A percentile compares a stretch with the other conserved stretches of the same genome.
phyloP scores from a whole-genome alignment of 2,113 vertebrate species.

The Aegotheles bennettii region DNA sequence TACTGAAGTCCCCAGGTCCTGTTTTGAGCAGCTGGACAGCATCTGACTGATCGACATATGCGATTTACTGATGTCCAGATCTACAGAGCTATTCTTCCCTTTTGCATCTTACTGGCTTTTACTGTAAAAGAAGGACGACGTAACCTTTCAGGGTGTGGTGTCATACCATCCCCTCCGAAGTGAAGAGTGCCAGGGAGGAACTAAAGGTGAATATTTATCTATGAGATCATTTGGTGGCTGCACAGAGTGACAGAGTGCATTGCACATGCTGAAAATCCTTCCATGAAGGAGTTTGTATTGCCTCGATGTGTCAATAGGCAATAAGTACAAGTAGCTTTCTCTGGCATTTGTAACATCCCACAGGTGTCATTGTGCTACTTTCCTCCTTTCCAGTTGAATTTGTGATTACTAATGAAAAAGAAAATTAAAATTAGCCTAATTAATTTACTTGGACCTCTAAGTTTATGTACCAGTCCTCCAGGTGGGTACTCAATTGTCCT shows the following conservation, averaged over 20 bases:
- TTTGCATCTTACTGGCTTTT: not conserved
- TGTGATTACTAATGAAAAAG: not conserved
- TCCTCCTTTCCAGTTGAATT: not conserved
- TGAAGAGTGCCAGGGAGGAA: not conserved
- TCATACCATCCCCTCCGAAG: not conserved
- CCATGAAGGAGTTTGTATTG: not conserved
- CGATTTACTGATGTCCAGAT: not conserved
- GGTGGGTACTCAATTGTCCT: not conserved
- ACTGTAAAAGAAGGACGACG: not conserved
- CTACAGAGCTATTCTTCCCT: not conserved
- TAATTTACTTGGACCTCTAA: not conserved
- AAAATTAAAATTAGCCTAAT: not conserved
- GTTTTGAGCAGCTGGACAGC: not conserved
- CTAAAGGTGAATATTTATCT: not conserved
- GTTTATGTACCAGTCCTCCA: not conserved
- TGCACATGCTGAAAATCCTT: not conserved
- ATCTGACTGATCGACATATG: not conserved
- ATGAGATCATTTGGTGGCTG: not conserved
- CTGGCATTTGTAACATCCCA: not conserved
- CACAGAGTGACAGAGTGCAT: not conserved
- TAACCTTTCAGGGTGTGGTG: not conserved
- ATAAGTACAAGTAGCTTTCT: not conserved
- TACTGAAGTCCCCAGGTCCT: not conserved
- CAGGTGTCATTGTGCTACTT: not conserved
- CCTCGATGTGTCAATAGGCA: not conserved